Evolutionary conservation across 1,140 invertebrate species (phyloP), one percentile per base, ranked within the genome.

Genomic region (Leptinotarsa lineolata): DNA sequence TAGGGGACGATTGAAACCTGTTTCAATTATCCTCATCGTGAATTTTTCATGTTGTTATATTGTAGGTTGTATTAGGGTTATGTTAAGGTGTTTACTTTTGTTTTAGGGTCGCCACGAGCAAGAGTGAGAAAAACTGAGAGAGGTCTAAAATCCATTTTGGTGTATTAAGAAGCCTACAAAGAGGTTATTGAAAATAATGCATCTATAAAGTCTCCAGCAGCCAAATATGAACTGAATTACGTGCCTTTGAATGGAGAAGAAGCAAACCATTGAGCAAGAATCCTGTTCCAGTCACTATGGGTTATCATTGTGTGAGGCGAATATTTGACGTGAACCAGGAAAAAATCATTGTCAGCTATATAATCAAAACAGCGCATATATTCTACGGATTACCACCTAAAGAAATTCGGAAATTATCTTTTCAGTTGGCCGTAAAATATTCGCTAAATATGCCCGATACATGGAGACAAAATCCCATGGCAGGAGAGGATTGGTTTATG

Each of bases 321-420:
- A n/a, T 61, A 18, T 61, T 61, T 5, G 21, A n/a, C n/a, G 59
- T 18, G 59, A 21, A 61, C 16, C n/a, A n/a, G 59, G 59, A 61
- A 61, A 21, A n/a, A n/a, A 61, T 18, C 16, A 8, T 61, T n/a
- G 59, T 21, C 8, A 24, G 61, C 6, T 64, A 72, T 72, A 24
- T 65, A 58, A 65, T 72, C 15, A 64, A 44, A 72, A 16, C 59
- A 44, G 13, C 70, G 4, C 39, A 72, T 13, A 72, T 67, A 67
- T 22, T 18, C 5, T 67, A 8, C 44, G 65, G 65, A 5, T 39
- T 67, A 45, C 16, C 18, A 4, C 15, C 70, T 18, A 84, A 79
- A 70, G 83, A 85, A n/a, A 76, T 85, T 21, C 74, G 76, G 24
- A 81, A 83, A 76, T 77, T 86, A 68, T 85, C 85, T 21, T 86